Base-by-base conservation (phyloP, 2,797 vertebrate genomes). In the Pempheris klunzingeri region DNA sequence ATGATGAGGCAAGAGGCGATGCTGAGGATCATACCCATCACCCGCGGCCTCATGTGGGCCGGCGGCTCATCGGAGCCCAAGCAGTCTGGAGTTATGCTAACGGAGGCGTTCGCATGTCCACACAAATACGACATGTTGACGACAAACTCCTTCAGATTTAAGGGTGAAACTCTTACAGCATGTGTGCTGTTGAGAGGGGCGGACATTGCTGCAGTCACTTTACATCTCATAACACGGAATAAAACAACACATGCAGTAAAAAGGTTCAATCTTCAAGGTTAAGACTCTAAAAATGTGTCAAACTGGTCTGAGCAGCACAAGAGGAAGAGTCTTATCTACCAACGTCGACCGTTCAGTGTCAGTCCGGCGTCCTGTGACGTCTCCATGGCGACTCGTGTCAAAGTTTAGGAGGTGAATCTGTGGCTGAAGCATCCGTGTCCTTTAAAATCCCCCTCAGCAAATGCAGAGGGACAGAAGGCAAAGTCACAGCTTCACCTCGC, bases 1-100 rank as follows among this genome's bases (percentile, higher is more conserved):
- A 98, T 93, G 87, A 99, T 98, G 68, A 98, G 92, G 1, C 89
- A 90, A 2, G 97, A 94, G 75, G 96, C 92, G 41, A 93, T 20
- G 5, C 93, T 93, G 1, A 98, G 95, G 83, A 95, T 88, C 63
- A 87, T 44, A 38, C 95, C 97, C 73, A 96, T 93, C 44, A 76
- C 46, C 13, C 43, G 24, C 13, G 63, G 66, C 53, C 3, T 75
- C 30, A 77, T 0, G 0, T 26, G 49, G 18, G 20, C 1, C 0
- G 26, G 10, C 0, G 14, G 5, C 10, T 36, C n/a, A 9, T 36
- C 13, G 34, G 60, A 6, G n/a, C 70, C 55, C 39, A 71, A 6
- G 50, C 43, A 59, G 30, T 38, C 58, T 5, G 73, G 32, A 20
- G 53, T 47, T 61, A 77, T 22, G 62, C 13, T 62, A 1, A 14